phyloP scores from a whole-genome alignment of 2,888 invertebrate genomes.

The Harmothoe impar region DNA sequence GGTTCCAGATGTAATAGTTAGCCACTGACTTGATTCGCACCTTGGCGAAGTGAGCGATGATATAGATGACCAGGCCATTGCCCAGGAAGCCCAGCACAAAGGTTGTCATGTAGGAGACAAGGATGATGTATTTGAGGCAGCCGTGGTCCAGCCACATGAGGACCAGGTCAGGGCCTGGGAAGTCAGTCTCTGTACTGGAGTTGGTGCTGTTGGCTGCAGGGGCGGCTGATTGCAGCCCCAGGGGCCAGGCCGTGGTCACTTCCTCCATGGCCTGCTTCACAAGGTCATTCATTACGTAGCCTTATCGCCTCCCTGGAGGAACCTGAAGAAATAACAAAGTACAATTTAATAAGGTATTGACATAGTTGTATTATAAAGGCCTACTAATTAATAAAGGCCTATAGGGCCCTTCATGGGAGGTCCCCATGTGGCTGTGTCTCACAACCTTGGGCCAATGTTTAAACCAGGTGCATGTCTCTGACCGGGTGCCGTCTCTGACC shows the following conservation, averaged over 20 bases:
- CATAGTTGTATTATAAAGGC: too few species aligned
- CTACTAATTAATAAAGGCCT: too few species aligned
- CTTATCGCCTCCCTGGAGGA: too few species aligned
- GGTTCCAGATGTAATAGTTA: conserved; percentile 68
- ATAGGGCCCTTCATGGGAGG: too few species aligned
- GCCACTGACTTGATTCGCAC: conserved; percentile 66
- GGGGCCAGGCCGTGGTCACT: not conserved
- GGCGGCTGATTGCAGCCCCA: not conserved
- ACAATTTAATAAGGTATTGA: too few species aligned
- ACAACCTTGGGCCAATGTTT: too few species aligned
- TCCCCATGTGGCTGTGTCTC: too few species aligned
- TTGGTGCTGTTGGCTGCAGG: not conserved
- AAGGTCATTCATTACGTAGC: too few species aligned
- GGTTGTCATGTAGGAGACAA: conserved; percentile 61
- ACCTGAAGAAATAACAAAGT: too few species aligned
- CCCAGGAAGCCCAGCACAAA: conserved; percentile 63
- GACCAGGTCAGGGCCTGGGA: not conserved
- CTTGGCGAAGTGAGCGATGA: conserved; percentile 59
- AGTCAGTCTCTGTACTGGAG: not conserved
- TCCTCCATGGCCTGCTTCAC: not conserved
- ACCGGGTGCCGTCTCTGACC: too few species aligned
- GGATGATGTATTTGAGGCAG: conserved; percentile 51
- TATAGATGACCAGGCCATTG: conserved; percentile 65
- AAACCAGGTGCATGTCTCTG: too few species aligned
- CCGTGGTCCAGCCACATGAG: conserved; percentile 39